phyloP scores from a whole-genome alignment of 2,797 vertebrate genomes.

The Periparus ater region DNA sequence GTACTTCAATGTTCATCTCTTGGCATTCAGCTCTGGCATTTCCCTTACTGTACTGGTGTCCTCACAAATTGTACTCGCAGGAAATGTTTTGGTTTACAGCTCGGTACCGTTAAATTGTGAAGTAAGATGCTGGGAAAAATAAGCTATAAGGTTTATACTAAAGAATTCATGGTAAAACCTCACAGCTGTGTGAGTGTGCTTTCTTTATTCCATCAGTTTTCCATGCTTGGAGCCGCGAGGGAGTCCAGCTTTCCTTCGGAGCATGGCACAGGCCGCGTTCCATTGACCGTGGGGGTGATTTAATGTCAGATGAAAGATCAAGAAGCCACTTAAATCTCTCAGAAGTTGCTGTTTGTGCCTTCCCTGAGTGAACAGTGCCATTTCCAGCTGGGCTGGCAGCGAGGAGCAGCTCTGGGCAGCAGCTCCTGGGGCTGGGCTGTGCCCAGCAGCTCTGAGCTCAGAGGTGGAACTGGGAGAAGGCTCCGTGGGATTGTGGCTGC shows the following conservation, averaged over 20 bases:
- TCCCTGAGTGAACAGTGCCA: background rate
- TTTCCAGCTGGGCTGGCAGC: background rate
- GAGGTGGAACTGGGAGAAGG: background rate
- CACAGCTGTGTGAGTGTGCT: fast-evolving
- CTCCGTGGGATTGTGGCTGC: fast-evolving
- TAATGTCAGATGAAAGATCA: background rate
- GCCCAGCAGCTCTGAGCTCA: background rate
- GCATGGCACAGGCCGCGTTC: background rate
- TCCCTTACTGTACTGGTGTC: background rate
- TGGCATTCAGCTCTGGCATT: background rate
- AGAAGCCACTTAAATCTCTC: background rate
- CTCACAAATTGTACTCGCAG: background rate
- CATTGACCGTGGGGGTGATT: background rate
- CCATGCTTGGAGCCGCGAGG: fast-evolving
- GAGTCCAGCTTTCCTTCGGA: fast-evolving
- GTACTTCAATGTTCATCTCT: background rate
- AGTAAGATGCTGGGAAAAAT: background rate
- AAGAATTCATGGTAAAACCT: background rate
- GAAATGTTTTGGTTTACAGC: background rate
- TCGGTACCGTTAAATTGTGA: background rate
- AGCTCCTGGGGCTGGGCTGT: background rate
- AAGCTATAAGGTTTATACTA: background rate
- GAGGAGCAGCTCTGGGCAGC: background rate
- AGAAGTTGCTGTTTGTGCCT: background rate
- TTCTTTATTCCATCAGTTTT: background rate